Evolutionary conservation across 2,888 invertebrate species (phyloP).

Genomic region (Mesorhabditis belari): DNA sequence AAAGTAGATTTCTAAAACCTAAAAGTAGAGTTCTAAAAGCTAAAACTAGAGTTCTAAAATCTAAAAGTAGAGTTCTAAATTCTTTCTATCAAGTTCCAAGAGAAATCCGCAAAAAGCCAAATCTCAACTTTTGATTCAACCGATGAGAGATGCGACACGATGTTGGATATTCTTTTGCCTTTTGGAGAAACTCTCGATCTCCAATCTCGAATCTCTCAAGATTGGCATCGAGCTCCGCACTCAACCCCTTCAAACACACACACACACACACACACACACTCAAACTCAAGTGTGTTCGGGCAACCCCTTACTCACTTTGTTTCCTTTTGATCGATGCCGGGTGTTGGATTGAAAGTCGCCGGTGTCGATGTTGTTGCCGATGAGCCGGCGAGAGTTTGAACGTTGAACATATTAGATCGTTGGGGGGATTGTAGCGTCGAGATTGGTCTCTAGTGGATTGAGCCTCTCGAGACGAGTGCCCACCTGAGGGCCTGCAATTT

Average conservation of each 20-base stretch:
- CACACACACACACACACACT: not conserved
- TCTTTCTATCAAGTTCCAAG: too few relatives aligned
- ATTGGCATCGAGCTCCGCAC: not conserved
- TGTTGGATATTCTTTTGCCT: too few relatives aligned
- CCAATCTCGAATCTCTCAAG: too few relatives aligned
- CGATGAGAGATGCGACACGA: too few relatives aligned
- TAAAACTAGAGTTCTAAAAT: not conserved
- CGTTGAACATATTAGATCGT: conserved; percentile 26
- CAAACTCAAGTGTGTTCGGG: not conserved
- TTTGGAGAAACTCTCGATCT: too few relatives aligned
- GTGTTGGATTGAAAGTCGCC: conserved; percentile 5
- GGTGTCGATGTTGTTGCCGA: conserved; percentile 14
- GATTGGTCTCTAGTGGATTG: conserved; percentile 10
- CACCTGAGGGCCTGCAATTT: not conserved
- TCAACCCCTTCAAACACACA: not conserved
- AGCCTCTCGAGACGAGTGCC: not conserved
- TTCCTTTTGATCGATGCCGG: conserved; percentile 3
- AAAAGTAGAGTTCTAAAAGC: too few relatives aligned
- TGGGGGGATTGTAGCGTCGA: conserved; percentile 3
- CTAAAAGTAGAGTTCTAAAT: too few relatives aligned
- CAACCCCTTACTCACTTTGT: not conserved
- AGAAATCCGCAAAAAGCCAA: not conserved
- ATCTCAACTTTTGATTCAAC: not conserved
- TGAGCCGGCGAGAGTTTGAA: conserved; percentile 25
- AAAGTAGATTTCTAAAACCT: not conserved